These are phyloP conservation scores for Thalassaphorura encarpata DNA, from an alignment of 1,140 invertebrate genomes.

Conservation along the genomic window DNA sequence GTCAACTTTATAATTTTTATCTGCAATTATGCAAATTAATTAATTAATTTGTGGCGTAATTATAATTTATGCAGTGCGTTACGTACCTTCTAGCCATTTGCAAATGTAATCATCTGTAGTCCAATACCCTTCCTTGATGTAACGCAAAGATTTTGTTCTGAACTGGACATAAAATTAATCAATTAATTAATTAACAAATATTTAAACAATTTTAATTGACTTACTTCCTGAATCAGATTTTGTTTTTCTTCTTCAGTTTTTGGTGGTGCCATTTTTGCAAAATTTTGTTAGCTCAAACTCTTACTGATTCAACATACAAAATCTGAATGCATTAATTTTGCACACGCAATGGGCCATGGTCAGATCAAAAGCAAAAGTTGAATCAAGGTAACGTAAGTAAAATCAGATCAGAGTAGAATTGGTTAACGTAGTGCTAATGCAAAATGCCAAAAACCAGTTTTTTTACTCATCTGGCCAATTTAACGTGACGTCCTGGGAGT, in stretches of 20 bases:
- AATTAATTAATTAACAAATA: neutral
- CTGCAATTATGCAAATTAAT: neutral
- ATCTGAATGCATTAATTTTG: no score
- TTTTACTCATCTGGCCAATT: no score
- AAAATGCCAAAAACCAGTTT: no score
- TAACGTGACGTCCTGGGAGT: no score
- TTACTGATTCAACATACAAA: no score
- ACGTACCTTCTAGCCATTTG: neutral
- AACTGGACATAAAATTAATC: neutral
- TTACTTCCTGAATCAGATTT: neutral
- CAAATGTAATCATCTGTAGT: neutral
- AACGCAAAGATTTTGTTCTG: neutral
- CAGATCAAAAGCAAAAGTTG: no score
- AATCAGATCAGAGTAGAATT: no score
- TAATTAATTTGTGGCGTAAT: neutral
- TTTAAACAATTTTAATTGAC: neutral
- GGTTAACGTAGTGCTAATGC: no score
- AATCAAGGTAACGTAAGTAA: no score
- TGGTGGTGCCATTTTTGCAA: neutral
- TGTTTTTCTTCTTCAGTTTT: neutral
- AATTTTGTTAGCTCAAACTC: neutral
- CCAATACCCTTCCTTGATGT: neutral
- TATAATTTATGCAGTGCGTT: neutral
- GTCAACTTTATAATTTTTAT: slow-evolving; percentile 5
- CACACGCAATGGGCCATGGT: no score